phyloP scores from a whole-genome alignment of 2,797 vertebrate genomes.

The Liparis tanakae region DNA sequence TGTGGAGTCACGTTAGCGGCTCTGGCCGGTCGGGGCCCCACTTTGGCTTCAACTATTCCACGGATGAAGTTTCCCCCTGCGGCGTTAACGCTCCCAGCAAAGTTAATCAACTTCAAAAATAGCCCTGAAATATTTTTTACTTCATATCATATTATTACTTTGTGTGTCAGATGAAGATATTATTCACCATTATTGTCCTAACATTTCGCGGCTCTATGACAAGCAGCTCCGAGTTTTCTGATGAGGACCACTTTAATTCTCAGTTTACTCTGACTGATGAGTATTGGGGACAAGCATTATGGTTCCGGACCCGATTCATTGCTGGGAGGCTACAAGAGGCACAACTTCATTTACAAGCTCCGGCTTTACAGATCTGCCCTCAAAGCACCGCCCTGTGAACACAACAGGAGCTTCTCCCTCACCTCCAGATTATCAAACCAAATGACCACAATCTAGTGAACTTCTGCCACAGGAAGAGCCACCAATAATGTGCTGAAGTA shows the following conservation, averaged over 20 bases:
- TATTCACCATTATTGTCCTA: background rate
- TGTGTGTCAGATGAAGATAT: background rate
- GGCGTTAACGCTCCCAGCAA: background rate
- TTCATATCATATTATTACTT: background rate
- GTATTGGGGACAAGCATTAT: background rate
- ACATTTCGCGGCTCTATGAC: background rate
- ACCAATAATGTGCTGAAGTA: background rate
- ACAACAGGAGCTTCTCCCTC: background rate
- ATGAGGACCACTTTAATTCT: background rate
- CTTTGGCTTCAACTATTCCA: background rate
- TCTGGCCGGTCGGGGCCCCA: background rate
- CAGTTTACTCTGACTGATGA: background rate
- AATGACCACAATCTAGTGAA: conserved; percentile 16
- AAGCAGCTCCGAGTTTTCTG: too few relatives aligned
- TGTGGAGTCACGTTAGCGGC: background rate
- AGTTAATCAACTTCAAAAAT: background rate
- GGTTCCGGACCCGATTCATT: background rate
- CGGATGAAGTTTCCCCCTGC: background rate
- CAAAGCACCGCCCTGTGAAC: background rate
- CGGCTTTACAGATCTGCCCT: background rate
- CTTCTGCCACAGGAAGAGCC: conserved; percentile 8
- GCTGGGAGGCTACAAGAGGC: background rate
- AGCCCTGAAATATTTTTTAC: background rate
- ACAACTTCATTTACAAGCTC: background rate
- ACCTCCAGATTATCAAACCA: conserved; percentile 10